Conservation (phyloP, 2,797 vertebrate genomes). For the Syngnathus rostellatus region DNA sequence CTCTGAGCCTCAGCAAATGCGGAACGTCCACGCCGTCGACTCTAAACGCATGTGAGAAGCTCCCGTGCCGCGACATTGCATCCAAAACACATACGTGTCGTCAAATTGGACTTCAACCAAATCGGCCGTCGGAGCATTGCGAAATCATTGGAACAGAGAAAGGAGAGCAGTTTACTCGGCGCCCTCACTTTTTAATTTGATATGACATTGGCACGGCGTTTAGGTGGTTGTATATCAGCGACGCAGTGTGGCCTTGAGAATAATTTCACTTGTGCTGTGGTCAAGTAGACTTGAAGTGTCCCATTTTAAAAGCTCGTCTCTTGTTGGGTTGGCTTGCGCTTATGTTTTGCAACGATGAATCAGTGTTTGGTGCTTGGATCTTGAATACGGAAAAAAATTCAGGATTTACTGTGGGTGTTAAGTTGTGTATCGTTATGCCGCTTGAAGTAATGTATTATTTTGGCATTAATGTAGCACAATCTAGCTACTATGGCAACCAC, state of each 20-base stretch:
- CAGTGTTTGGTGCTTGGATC: neutral
- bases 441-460: neutral
- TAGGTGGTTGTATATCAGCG: neutral
- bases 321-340: neutral
- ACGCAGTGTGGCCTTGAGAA: neutral
- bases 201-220: neutral
- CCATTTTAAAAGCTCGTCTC: neutral
- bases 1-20: conserved; percentile 11
- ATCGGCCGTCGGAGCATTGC: neutral
- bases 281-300: neutral
- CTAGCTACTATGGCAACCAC: no score
- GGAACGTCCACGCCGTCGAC: conserved; percentile 2
- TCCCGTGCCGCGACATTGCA: neutral
- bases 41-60: conserved; percentile 6
- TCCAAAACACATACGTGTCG: neutral
- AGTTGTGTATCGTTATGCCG: neutral
- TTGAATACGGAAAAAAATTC: neutral
- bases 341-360: neutral
- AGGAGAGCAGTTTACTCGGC: neutral
- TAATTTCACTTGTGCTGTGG: neutral
- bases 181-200: neutral
- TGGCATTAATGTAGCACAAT: no score
- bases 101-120: neutral
- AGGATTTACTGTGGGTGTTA: neutral
- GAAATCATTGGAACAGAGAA: conserved; percentile 5